Conservation (phyloP, 2,888 invertebrate genomes). For the Nowickia ferox region DNA sequence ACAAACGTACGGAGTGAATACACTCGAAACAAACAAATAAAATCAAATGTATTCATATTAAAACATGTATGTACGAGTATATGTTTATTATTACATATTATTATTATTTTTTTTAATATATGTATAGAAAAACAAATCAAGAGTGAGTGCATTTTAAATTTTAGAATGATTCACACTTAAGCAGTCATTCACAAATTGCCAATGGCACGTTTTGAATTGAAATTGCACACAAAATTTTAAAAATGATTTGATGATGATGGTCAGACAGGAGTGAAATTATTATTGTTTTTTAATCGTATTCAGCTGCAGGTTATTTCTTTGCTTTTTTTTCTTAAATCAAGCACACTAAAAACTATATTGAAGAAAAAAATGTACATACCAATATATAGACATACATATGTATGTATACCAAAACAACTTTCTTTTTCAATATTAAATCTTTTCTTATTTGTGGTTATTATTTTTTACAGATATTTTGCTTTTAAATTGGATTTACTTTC, state of each 20-base stretch:
- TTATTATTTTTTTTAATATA: constrained; percentile 16
- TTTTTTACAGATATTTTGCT: constrained; percentile 36
- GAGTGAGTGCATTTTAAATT: constrained; percentile 28
- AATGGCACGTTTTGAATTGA: constrained; percentile 61
- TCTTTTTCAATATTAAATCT: constrained; percentile 68
- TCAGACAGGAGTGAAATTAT: constrained; percentile 36
- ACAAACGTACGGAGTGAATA: not conserved
- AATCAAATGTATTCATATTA: constrained; percentile 15
- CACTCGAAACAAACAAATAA: constrained; percentile 8
- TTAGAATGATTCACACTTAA: constrained; percentile 49
- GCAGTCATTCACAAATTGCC: constrained; percentile 24
- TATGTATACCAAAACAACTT: constrained; percentile 51
- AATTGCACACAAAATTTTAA: constrained; percentile 34
- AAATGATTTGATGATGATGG: constrained; percentile 13
- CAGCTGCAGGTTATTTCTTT: constrained; percentile 47
- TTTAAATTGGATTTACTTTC: constrained; percentile 66
- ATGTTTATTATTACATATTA: constrained; percentile 19
- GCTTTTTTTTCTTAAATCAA: constrained; percentile 14
- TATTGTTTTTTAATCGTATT: constrained; percentile 16
- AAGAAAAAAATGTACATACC: not conserved
- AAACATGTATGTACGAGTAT: not conserved
- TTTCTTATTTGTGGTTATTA: constrained; percentile 27
- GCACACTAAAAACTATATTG: not conserved
- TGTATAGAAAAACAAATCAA: not conserved
- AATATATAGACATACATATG: not conserved